Evolutionary conservation across 2,113 vertebrate genomes (phyloP).

Genomic region (Pterocles gutturalis): DNA sequence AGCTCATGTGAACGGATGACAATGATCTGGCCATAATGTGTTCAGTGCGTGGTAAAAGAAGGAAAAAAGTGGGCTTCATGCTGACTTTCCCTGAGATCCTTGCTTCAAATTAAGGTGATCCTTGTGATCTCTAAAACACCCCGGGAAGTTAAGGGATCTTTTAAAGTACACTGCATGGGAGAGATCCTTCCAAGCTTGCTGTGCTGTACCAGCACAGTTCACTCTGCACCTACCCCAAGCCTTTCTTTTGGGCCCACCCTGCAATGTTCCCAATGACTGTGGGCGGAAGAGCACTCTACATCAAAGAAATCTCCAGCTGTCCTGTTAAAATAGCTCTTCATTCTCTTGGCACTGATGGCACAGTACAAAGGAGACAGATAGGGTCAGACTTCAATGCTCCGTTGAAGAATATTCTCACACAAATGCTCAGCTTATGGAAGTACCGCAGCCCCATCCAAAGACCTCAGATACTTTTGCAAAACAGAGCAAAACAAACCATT

Average conservation of each 20-base stretch:
- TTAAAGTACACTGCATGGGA: background rate
- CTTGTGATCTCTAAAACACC: background rate
- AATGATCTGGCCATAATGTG: background rate
- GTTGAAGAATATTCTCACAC: background rate
- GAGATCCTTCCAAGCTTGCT: background rate
- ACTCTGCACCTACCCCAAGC: background rate
- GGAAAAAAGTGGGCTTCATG: background rate
- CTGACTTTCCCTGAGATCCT: background rate
- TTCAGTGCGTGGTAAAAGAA: background rate
- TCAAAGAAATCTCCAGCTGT: background rate
- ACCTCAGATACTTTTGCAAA: background rate
- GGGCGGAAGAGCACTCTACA: background rate
- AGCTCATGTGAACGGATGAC: background rate
- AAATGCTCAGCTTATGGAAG: background rate
- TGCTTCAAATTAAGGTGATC: background rate
- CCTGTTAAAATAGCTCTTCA: slow-evolving; percentile 3
- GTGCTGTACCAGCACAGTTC: background rate
- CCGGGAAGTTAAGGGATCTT: background rate
- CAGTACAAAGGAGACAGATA: background rate
- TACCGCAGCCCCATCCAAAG: background rate
- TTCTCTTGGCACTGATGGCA: background rate
- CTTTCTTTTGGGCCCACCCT: background rate
- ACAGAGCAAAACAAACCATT: background rate
- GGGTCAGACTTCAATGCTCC: background rate
- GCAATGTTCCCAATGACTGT: background rate